Evolutionary conservation across 2,888 invertebrate genomes (phyloP).

Genomic region (Nomada ruficornis): DNA sequence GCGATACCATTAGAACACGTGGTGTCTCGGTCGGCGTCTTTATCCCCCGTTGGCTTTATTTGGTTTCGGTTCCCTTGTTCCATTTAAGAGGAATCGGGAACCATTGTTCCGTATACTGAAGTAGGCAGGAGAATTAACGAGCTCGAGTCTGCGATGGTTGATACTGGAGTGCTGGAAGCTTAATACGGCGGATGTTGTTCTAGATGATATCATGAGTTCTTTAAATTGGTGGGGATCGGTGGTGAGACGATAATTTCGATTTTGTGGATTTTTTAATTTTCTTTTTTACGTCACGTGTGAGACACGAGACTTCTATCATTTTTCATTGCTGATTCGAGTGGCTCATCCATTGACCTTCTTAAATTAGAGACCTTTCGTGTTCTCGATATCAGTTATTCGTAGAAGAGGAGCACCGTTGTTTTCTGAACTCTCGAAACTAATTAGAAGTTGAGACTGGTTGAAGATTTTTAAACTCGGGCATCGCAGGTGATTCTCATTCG

Average conservation of each 20-base stretch:
- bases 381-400: too few relatives aligned
- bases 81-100: neutral
- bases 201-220: neutral
- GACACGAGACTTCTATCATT: too few relatives aligned
- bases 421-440: too few relatives aligned
- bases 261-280: neutral
- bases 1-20: constrained; percentile 21
- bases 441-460: too few relatives aligned
- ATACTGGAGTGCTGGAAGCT: neutral
- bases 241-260: neutral
- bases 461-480: too few relatives aligned
- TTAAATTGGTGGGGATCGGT: neutral
- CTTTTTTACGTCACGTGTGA: too few relatives aligned
- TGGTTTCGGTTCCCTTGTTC: constrained; percentile 22
- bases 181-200: neutral
- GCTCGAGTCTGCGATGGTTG: neutral
- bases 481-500: too few relatives aligned
- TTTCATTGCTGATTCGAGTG: too few relatives aligned
- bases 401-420: too few relatives aligned
- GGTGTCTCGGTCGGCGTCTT: constrained; percentile 21
- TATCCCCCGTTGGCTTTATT: constrained; percentile 32
- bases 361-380: too few relatives aligned
- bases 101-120: constrained; percentile 1
- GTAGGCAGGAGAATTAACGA: constrained; percentile 2
- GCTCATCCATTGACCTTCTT: too few relatives aligned